A percentile compares a stretch with the other conserved stretches of the same genome.
phyloP scores from a whole-genome alignment of 2,113 vertebrate genomes.

The Heloderma charlesbogerti region DNA sequence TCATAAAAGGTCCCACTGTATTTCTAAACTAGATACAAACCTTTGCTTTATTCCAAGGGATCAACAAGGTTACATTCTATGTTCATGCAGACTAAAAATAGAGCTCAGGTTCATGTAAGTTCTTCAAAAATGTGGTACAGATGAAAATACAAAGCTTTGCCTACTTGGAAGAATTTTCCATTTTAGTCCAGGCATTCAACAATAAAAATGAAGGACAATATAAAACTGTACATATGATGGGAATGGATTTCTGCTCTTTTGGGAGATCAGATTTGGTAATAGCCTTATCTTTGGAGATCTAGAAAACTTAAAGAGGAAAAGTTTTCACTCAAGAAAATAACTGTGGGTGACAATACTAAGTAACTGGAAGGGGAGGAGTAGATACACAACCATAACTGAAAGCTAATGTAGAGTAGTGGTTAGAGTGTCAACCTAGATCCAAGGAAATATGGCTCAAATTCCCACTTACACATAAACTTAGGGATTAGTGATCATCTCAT shows the following conservation, averaged over 20 bases:
- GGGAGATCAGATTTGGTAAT: neutral
- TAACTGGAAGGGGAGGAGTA: too few relatives aligned
- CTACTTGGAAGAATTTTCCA: rapidly evolving
- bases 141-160: neutral
- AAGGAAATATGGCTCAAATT: too few relatives aligned
- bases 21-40: constrained; percentile 35
- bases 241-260: neutral
- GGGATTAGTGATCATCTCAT: too few relatives aligned
- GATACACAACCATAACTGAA: too few relatives aligned
- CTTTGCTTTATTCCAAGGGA: neutral
- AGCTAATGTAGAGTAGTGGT: too few relatives aligned
- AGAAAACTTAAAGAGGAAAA: neutral
- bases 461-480: too few relatives aligned
- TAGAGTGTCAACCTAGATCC: too few relatives aligned
- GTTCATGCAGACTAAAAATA: constrained; percentile 57
- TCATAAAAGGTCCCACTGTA: neutral
- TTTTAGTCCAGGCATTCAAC: neutral
- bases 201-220: rapidly evolving
- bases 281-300: neutral
- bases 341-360: neutral
- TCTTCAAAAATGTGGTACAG: neutral
- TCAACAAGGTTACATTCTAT: constrained; percentile 42
- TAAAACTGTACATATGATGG: rapidly evolving
- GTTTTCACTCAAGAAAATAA: too few relatives aligned
- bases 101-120: constrained; percentile 18